Conservation (phyloP, 2,888 invertebrate genomes). For the Rhopalosiphum nymphaeae region DNA sequence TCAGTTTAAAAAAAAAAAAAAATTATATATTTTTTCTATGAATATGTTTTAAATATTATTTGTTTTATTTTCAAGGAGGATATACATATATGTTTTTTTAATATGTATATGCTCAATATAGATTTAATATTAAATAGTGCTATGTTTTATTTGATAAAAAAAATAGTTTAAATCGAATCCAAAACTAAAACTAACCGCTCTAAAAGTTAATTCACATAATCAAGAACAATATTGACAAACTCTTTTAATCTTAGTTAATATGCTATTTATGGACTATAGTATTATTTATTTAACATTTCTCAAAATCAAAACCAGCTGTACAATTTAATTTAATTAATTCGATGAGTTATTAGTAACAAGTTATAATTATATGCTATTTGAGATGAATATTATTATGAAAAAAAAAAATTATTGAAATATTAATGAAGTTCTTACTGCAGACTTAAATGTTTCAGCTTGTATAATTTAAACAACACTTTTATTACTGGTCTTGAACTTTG, state of each 20-base stretch:
- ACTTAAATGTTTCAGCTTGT: background rate
- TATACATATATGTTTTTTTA: background rate
- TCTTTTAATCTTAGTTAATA: background rate
- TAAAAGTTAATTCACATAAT: background rate
- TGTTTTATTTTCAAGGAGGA: background rate
- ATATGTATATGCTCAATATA: background rate
- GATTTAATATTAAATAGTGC: background rate
- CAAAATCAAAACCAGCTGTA: background rate
- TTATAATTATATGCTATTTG: background rate
- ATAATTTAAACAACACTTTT: background rate
- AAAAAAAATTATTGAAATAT: background rate
- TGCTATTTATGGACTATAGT: background rate
- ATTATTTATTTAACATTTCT: background rate
- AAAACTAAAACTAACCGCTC: background rate
- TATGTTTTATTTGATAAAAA: background rate
- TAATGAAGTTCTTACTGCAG: background rate
- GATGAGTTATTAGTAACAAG: background rate
- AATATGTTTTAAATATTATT: background rate
- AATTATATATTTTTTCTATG: background rate
- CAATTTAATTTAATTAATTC: background rate
- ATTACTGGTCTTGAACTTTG: too few species aligned
- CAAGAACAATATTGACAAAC: background rate
- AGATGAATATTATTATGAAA: background rate
- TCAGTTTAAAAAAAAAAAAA: background rate
- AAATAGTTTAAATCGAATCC: background rate